Conservation (phyloP, 1,140 invertebrate genomes). For the Leptopilina boulardi region DNA sequence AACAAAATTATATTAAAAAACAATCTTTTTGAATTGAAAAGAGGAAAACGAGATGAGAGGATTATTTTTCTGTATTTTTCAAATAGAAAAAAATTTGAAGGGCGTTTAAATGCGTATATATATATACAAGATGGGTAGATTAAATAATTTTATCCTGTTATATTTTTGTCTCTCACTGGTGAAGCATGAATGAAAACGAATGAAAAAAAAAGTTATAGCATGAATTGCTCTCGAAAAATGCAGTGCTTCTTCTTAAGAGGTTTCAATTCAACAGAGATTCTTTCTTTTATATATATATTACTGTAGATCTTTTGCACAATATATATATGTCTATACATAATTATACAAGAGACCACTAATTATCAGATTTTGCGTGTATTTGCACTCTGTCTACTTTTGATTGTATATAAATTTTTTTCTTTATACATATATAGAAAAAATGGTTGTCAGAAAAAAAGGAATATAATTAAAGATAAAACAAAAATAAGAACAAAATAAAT, state of each 20-base stretch:
- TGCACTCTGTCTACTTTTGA: background rate
- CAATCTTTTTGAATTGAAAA: too few relatives aligned
- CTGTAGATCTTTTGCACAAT: constrained; percentile 55
- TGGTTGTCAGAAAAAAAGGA: background rate
- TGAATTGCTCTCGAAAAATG: constrained; percentile 45
- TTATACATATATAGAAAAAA: background rate
- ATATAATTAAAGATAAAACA: background rate
- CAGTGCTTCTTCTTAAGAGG: background rate
- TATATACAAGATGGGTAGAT: background rate
- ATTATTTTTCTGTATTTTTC: too few relatives aligned
- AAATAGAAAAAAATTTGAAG: background rate
- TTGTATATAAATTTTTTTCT: too few relatives aligned
- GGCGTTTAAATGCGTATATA: background rate
- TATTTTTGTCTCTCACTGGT: background rate
- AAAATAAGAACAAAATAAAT: background rate
- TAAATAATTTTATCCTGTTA: constrained; percentile 33
- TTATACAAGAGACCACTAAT: constrained; percentile 57
- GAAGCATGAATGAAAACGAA: background rate
- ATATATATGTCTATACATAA: constrained; percentile 57
- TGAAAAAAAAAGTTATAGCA: background rate
- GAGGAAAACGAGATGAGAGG: too few relatives aligned
- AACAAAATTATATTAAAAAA: too few relatives aligned
- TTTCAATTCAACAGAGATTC: constrained; percentile 34
- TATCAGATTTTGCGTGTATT: constrained; percentile 49
- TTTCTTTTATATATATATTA: constrained; percentile 42